Conservation (phyloP, 2,113 vertebrate species). For the Rhinichthys klamathensis region DNA sequence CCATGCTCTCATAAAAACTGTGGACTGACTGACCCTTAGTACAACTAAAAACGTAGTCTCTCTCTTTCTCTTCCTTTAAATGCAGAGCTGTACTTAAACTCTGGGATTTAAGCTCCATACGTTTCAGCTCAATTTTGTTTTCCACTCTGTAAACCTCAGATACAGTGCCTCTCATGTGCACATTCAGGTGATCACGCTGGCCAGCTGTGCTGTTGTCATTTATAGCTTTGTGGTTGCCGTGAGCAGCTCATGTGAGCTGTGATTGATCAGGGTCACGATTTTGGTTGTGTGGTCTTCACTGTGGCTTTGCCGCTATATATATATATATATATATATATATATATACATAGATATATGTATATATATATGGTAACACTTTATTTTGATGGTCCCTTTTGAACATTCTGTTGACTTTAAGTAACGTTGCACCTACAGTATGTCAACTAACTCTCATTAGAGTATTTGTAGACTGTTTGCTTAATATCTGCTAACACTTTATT, state of each 20-base stretch:
- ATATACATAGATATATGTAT: too few relatives aligned
- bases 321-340: too few relatives aligned
- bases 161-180: neutral
- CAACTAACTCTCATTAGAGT: too few relatives aligned
- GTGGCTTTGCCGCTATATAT: neutral
- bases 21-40: conserved; percentile 35
- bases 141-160: neutral
- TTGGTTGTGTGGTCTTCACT: conserved; percentile 12
- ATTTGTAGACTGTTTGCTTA: too few relatives aligned
- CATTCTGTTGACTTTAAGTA: too few relatives aligned
- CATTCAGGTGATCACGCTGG: neutral
- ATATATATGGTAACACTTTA: too few relatives aligned
- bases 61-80: conserved; percentile 9
- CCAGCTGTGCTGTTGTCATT: neutral
- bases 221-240: neutral
- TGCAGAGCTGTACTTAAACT: neutral
- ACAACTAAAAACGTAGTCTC: conserved; percentile 20
- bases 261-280: conserved; percentile 1
- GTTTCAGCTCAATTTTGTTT: neutral
- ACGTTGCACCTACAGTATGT: too few relatives aligned
- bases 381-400: too few relatives aligned
- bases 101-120: neutral
- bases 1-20: conserved; percentile 34
- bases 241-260: neutral
- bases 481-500: too few relatives aligned